Evolutionary conservation across 2,888 invertebrate species (phyloP).

Genomic region (Ferdinandea cuprea): DNA sequence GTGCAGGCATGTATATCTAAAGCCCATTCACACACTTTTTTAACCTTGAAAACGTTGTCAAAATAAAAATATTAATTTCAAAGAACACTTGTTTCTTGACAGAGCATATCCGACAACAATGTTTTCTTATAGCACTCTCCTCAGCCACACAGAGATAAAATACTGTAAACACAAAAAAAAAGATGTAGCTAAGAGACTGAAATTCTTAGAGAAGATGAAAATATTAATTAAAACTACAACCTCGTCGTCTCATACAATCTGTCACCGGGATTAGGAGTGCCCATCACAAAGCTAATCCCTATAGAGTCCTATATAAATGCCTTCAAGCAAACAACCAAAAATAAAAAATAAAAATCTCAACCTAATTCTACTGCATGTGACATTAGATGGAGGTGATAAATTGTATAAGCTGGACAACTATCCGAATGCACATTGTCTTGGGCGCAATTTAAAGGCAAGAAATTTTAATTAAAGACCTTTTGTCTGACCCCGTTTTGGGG

Average conservation of each 20-base stretch:
- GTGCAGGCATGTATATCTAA: no score
- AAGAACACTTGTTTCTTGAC: no score
- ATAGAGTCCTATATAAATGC: neutral
- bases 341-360: neutral
- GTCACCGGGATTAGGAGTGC: neutral
- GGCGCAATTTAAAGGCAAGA: conserved; percentile 52
- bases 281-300: neutral
- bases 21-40: no score
- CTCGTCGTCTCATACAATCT: neutral
- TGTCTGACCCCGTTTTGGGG: conserved; percentile 23
- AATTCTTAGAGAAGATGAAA: neutral
- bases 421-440: conserved; percentile 36
- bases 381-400: conserved; percentile 58
- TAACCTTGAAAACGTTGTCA: no score
- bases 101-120: no score
- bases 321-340: neutral
- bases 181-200: no score
- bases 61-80: no score
- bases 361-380: conserved; percentile 33
- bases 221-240: neutral
- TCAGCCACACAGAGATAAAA: no score
- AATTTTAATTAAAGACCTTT: conserved; percentile 61
- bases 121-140: no score
- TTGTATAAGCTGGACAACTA: conserved; percentile 31
- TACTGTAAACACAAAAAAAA: no score